phyloP scores from a whole-genome alignment of 2,113 vertebrate genomes.

The Scomber scombrus region DNA sequence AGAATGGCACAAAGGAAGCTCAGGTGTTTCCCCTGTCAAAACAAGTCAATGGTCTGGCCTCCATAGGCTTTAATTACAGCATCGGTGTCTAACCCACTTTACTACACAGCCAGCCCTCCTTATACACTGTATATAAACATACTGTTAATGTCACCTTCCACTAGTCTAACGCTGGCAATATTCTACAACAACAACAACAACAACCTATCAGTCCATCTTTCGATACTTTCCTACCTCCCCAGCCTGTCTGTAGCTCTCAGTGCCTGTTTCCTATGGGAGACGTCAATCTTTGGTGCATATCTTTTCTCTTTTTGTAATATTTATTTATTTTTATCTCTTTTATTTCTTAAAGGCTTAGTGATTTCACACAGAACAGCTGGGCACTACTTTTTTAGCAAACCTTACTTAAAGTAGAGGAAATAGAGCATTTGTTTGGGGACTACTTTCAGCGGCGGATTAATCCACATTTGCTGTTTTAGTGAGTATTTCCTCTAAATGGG shows the following conservation, averaged over 20 bases:
- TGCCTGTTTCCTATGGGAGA: not conserved
- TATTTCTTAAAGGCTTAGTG: too few relatives aligned
- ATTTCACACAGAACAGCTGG: too few relatives aligned
- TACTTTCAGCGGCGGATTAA: not conserved
- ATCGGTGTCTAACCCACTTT: not conserved
- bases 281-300: not conserved
- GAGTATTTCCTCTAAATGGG: not conserved
- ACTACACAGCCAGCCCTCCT: not conserved
- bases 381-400: too few relatives aligned
- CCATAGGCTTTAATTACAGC: slow-evolving; percentile 37
- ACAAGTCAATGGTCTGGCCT: slow-evolving; percentile 50
- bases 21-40: slow-evolving; percentile 69
- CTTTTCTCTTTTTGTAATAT: not conserved
- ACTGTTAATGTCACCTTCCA: too few relatives aligned
- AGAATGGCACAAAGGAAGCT: slow-evolving; percentile 68
- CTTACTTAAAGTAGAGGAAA: not conserved
- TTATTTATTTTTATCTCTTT: too few relatives aligned
- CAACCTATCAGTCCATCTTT: not conserved
- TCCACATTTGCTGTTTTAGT: not conserved
- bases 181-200: too few relatives aligned
- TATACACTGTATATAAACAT: not conserved
- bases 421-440: not conserved
- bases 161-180: too few relatives aligned
- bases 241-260: too few relatives aligned
- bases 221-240: not conserved